Base-by-base conservation (phyloP, 2,113 vertebrate species). In the Paedocypris sp. region DNA sequence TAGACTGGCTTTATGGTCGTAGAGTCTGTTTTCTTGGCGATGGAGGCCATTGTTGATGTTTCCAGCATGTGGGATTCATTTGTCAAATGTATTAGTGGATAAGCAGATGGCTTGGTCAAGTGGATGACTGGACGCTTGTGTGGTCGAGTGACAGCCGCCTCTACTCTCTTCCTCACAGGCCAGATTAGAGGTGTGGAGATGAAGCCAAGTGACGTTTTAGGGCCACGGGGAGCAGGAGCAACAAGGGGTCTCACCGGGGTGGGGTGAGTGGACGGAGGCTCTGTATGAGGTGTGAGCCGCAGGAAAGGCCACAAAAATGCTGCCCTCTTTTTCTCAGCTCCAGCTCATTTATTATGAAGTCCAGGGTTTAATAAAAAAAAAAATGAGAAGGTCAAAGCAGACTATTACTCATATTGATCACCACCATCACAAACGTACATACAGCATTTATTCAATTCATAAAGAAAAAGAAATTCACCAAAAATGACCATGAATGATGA, bases 151-250 rank as follows among this genome's bases (percentile, higher is more conserved):
- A 66, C 4, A 47, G 35, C 1, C 57, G 69, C 32, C 1, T 68
- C 74, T 1, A 73, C 75, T 53, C 80, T 86, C 75, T 83, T 87
- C 71, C 85, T 91, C 42, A 83, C 68, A 29, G 84, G 83, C 80
- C 83, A 88, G 76, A 86, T 73, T 64, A 93, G 41, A 50, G 86
- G 87, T 0, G 84, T 90, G 66, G 88, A 92, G 53, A 91, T 91
- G 72, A 88, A 89, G 45, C 85, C 86, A 69, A 91, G 80, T 20
- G 75, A 75, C 2, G 73, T 78, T 63, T 68, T 83, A 23, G 76
- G 68, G 38, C 59, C 72, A 11, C 64, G 72, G 26, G 53, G 66
- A 6, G 58, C 32, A 4, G 33, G 62, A 4, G 51, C 57, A 10
- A 60, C 32, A 3, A 35, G 59, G 19, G 47, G 76, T 45, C 61